These are phyloP conservation scores for Myrmecophaga tridactyla DNA, from an alignment of 2,113 vertebrate species.

Conservation along the genomic window DNA sequence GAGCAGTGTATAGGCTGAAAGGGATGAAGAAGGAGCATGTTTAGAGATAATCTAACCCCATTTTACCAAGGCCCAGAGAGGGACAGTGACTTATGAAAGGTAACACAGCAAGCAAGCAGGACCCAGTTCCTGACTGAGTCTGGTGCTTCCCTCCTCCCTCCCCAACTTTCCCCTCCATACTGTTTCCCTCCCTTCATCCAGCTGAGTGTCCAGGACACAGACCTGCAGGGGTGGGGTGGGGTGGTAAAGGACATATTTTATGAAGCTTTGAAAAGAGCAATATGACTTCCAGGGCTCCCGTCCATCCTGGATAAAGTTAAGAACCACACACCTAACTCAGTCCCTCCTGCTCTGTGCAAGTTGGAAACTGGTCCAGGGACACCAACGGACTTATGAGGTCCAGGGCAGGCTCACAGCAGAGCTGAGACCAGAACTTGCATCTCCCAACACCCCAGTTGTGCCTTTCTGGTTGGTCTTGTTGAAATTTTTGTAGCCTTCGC, in stretches of 20 bases:
- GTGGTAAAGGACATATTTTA: not conserved
- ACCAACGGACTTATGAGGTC: not conserved
- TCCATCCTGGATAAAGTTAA: not conserved
- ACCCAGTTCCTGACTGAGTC: not conserved
- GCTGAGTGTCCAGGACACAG: not conserved
- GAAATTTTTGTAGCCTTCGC: not conserved
- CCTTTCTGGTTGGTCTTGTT: not conserved
- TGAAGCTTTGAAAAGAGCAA: not conserved
- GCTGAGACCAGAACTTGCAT: not conserved
- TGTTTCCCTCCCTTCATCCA: not conserved
- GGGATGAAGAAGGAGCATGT: not conserved
- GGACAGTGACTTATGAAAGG: not conserved
- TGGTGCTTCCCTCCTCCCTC: not conserved
- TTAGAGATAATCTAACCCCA: not conserved
- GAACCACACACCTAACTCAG: not conserved
- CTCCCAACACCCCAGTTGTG: not conserved
- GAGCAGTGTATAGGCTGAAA: not conserved
- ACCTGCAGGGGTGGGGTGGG: not conserved
- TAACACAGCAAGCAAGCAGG: not conserved
- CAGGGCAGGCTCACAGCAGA: not conserved
- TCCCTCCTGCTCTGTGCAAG: not conserved
- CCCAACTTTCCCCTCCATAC: not conserved
- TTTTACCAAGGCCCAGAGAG: not conserved
- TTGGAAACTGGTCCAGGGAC: not conserved
- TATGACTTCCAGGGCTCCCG: not conserved